A percentile compares a stretch with the other conserved stretches of the same genome.
Conservation (phyloP, 2,888 invertebrate genomes). For the Folsomia candida region DNA sequence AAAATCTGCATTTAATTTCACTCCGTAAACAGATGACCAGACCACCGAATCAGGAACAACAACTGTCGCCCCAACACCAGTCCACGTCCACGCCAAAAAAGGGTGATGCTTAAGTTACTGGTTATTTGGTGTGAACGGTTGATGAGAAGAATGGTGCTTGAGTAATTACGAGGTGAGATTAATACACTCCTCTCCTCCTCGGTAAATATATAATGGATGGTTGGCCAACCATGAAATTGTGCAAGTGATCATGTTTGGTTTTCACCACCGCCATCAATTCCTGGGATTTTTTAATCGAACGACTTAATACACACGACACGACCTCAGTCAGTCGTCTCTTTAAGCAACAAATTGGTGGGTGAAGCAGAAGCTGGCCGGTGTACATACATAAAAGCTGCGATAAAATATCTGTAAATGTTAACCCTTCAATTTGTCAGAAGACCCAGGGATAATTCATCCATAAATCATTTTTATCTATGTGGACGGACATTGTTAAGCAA, state of each 20-base stretch:
- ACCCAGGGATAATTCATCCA: too few relatives aligned
- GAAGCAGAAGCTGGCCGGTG: background rate
- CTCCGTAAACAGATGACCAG: background rate
- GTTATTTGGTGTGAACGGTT: background rate
- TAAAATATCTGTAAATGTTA: background rate
- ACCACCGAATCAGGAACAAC: background rate
- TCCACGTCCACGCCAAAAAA: too few relatives aligned
- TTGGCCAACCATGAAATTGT: background rate
- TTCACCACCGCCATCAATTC: too few relatives aligned
- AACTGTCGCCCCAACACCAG: background rate
- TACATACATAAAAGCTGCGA: too few relatives aligned
- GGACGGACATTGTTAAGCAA: too few relatives aligned
- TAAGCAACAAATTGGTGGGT: background rate
- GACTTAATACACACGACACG: background rate
- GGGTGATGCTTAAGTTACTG: background rate
- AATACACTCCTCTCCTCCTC: too few relatives aligned
- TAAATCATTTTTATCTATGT: too few relatives aligned
- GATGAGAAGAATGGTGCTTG: background rate
- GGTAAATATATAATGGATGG: background rate
- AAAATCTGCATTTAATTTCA: background rate
- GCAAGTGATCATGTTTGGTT: background rate
- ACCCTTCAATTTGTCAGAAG: background rate
- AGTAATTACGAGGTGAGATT: background rate
- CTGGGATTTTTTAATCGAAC: background rate
- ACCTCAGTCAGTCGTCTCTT: background rate